These are phyloP conservation scores for Sylvia borin DNA, from an alignment of 2,797 vertebrate species.

Conservation along the genomic window DNA sequence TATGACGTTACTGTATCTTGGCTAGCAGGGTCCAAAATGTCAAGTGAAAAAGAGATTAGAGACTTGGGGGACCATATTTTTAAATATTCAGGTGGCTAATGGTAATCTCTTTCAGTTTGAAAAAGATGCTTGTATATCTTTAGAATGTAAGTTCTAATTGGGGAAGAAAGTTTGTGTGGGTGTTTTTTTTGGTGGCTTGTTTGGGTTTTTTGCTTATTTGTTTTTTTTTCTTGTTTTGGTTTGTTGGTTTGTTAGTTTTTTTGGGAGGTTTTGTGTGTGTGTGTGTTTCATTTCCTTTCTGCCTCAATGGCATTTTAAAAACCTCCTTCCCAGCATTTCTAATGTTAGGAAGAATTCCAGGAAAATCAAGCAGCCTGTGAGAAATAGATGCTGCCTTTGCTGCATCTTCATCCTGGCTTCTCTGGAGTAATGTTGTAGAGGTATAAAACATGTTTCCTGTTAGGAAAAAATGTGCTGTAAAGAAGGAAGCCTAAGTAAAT, in stretches of 20 bases:
- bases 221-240: too few relatives aligned
- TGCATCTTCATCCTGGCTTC: constrained; percentile 4
- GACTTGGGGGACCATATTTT: background rate
- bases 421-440: background rate
- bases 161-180: background rate
- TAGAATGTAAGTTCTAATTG: background rate
- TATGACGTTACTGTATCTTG: background rate
- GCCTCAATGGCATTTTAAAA: background rate
- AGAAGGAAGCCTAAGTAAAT: constrained; percentile 55
- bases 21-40: background rate
- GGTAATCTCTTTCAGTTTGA: background rate
- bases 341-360: background rate
- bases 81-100: background rate
- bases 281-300: background rate
- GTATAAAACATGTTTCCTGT: constrained; percentile 26
- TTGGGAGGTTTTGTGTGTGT: too few relatives aligned
- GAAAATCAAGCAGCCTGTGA: constrained; percentile 4
- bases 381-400: background rate
- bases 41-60: background rate
- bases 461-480: constrained; percentile 28
- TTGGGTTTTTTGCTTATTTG: background rate
- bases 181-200: background rate
- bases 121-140: background rate
- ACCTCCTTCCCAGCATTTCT: background rate
- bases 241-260: background rate